A percentile compares a stretch with the other conserved stretches of the same genome.
Conservation (phyloP, 2,113 vertebrate genomes). For the Stomatorhinus ivindoensis region DNA sequence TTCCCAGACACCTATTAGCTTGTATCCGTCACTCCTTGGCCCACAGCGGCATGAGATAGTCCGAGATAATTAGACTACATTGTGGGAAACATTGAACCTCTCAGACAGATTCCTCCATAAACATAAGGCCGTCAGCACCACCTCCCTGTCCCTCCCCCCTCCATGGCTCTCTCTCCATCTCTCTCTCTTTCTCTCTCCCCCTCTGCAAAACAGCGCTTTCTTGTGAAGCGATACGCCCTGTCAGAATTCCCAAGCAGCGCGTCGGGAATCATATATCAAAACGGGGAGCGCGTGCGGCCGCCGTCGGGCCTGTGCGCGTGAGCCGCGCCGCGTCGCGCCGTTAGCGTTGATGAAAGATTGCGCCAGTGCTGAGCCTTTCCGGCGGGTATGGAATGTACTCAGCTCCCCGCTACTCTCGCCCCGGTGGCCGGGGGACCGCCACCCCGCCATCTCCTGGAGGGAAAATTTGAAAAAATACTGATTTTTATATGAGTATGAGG, state of each 20-base stretch:
- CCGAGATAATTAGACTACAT: conserved; percentile 44
- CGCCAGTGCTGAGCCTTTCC: not conserved
- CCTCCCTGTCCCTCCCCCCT: not conserved
- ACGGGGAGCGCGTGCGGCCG: not conserved
- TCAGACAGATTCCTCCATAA: conserved; percentile 25
- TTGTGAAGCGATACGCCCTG: conserved; percentile 3
- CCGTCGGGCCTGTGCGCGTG: not conserved
- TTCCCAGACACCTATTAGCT: conserved; percentile 50
- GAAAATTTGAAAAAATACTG: conserved; percentile 17
- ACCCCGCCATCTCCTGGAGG: conserved; percentile 4
- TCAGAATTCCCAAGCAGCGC: conserved; percentile 30
- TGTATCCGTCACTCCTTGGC: conserved; percentile 28
- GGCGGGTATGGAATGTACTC: conserved; percentile 8
- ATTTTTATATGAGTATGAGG: conserved; percentile 30
- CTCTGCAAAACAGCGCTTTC: conserved; percentile 4
- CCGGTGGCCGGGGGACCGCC: not conserved
- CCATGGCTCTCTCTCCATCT: not conserved
- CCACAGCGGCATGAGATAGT: conserved; percentile 17
- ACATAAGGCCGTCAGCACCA: conserved; percentile 15
- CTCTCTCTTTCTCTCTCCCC: too few species aligned
- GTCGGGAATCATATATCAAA: conserved; percentile 20
- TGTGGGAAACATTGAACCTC: conserved; percentile 32
- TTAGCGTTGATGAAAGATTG: not conserved
- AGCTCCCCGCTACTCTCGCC: not conserved
- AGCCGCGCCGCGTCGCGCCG: not conserved